Evolutionary conservation across 2,888 invertebrate genomes (phyloP), one percentile per base, ranked within the genome.

Genomic region (Homarus gammarus): DNA sequence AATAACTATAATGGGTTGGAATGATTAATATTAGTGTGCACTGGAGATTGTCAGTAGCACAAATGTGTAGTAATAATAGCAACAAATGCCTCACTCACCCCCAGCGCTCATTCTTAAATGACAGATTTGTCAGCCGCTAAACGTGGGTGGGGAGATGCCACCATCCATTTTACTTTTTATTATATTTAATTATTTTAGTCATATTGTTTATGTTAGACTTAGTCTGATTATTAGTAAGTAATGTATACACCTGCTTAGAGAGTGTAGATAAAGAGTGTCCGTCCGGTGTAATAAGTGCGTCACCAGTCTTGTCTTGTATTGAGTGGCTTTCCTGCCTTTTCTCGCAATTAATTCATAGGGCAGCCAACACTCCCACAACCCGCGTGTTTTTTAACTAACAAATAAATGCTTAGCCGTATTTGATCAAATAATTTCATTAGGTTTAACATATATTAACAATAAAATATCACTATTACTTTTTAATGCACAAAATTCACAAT

Each of bases 311-410:
- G 22, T 18, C 38, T 38, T 10, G 18, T 27, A 73, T 38, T 73
- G 38, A 73, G n/a, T 73, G 73, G 15, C 73, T 73, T 73, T 73
- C 38, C 73, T 73, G 36, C 73, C 73, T 70, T 73, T 73, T 38
- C 73, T 73, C 73, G 36, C 73, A 73, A 73, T 73, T 73, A 73
- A 73, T 73, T 73, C 40, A 18, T 22, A 38, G 73, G 10, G 38
- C 18, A 40, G 22, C 73, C 73, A 73, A 73, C 73, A 38, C n/a
- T 73, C n/a, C 38, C 27, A 15, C 15, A 36, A 27, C 18, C 22
- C 10, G 2, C 73, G 38, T 18, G 12, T n/a, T 22, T 38, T 40
- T 8, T 27, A n/a, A 70, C 10, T 44, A 44, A 44, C 5, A 8
- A 5, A 44, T 56, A 22, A 56, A 56, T 12, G 18, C 49, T 12